Conservation (phyloP, 2,113 vertebrate genomes). For the Phylloscopus whistleri region DNA sequence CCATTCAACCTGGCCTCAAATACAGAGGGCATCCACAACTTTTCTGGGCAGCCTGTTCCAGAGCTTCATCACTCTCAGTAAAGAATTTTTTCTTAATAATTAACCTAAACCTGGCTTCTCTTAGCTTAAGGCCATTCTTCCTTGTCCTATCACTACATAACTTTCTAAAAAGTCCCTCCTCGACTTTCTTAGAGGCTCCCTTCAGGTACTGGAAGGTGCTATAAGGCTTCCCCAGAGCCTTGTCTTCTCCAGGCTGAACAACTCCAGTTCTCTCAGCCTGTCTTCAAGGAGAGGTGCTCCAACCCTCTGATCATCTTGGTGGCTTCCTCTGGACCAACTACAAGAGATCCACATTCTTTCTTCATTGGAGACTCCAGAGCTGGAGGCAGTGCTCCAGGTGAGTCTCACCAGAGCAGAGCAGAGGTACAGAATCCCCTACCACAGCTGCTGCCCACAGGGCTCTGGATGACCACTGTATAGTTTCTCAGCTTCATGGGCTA, state of each 20-base stretch:
- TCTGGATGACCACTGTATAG: too few relatives aligned
- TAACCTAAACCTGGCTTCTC: neutral
- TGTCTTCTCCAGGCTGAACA: neutral
- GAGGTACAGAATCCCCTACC: neutral
- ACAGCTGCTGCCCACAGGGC: accelerated
- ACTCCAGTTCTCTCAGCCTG: neutral
- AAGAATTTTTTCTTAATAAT: neutral
- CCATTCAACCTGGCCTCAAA: neutral
- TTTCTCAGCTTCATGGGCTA: neutral
- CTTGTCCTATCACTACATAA: neutral
- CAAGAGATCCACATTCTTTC: neutral
- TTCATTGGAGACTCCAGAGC: accelerated
- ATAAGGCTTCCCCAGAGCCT: neutral
- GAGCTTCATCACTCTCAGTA: neutral
- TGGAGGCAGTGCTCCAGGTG: neutral
- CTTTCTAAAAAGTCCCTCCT: neutral
- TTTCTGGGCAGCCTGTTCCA: neutral
- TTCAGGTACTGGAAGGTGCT: neutral
- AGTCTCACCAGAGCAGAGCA: neutral
- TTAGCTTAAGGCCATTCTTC: neutral
- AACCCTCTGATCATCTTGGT: neutral
- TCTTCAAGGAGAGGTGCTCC: neutral
- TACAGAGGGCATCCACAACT: too few relatives aligned
- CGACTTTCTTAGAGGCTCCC: neutral
- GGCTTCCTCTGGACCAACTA: neutral